These are phyloP conservation scores for Mormyrus iriodes DNA, from an alignment of 2,113 vertebrate species.

Conservation along the genomic window DNA sequence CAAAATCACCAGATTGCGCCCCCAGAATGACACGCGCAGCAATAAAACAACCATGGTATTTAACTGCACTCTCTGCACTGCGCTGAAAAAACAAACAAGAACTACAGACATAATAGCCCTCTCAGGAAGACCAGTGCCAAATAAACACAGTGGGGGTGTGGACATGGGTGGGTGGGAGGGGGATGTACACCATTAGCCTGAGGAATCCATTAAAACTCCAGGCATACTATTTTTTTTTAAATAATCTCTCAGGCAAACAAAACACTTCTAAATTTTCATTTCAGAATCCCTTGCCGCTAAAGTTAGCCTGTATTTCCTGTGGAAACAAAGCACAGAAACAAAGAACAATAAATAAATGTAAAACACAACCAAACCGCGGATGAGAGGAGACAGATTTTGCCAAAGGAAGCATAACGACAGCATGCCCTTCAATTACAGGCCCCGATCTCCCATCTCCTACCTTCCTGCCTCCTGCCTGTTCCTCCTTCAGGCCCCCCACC, in stretches of 20 bases:
- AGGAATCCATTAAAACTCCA: slow-evolving; percentile 11
- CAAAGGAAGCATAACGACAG: background rate
- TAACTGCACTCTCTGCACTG: slow-evolving; percentile 3
- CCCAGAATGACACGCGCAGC: background rate
- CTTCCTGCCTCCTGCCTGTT: background rate
- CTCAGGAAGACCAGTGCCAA: slow-evolving; percentile 7
- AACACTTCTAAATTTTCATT: background rate
- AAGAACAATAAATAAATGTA: background rate
- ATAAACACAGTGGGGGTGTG: background rate
- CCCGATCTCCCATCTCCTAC: background rate
- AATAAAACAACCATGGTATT: background rate
- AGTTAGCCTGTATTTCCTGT: background rate
- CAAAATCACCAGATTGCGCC: background rate
- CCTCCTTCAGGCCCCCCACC: background rate
- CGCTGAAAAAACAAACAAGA: background rate
- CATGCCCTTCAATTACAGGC: background rate
- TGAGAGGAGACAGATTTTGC: background rate
- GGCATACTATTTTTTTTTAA: background rate
- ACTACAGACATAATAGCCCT: background rate
- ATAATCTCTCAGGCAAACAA: background rate
- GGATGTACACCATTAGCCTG: slow-evolving; percentile 3
- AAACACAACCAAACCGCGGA: background rate
- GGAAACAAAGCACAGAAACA: background rate
- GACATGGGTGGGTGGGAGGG: background rate
- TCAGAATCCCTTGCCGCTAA: background rate